These are phyloP conservation scores for Dicrostonyx torquatus DNA, from an alignment of 2,797 vertebrate species.

Conservation along the genomic window DNA sequence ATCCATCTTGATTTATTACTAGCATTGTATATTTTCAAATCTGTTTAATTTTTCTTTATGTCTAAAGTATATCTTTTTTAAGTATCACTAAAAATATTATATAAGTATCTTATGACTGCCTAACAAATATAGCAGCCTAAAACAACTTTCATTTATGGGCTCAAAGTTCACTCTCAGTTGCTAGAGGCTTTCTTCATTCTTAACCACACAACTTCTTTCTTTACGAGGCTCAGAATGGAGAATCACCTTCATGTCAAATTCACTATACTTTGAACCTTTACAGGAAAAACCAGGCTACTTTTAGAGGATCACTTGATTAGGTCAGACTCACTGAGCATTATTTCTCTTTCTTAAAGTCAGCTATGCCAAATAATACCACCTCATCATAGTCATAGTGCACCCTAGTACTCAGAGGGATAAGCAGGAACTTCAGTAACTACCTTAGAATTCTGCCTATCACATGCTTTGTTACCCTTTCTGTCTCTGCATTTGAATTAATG, in stretches of 20 bases:
- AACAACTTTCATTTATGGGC: not conserved
- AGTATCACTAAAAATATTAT: not conserved
- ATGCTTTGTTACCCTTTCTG: not conserved
- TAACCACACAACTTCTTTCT: not conserved
- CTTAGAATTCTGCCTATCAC: not conserved
- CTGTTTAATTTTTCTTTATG: not conserved
- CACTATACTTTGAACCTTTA: not conserved
- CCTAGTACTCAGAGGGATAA: not conserved
- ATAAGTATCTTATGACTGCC: not conserved
- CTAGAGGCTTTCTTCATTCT: not conserved
- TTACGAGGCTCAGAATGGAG: not conserved
- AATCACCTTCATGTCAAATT: not conserved
- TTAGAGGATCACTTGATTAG: not conserved
- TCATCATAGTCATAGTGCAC: not conserved
- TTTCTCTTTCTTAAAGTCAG: conserved; percentile 1
- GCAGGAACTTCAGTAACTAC: not conserved
- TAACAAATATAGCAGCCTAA: not conserved
- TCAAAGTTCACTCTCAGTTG: not conserved
- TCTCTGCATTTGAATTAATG: conserved; percentile 25
- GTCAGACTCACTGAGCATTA: not conserved
- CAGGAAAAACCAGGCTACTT: not conserved
- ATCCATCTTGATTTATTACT: not conserved
- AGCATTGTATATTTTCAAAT: not conserved
- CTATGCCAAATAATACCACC: not conserved
- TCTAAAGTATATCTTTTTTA: not conserved